Evolutionary conservation across 2,888 invertebrate species (phyloP).

Genomic region (Oasisia sp.): DNA sequence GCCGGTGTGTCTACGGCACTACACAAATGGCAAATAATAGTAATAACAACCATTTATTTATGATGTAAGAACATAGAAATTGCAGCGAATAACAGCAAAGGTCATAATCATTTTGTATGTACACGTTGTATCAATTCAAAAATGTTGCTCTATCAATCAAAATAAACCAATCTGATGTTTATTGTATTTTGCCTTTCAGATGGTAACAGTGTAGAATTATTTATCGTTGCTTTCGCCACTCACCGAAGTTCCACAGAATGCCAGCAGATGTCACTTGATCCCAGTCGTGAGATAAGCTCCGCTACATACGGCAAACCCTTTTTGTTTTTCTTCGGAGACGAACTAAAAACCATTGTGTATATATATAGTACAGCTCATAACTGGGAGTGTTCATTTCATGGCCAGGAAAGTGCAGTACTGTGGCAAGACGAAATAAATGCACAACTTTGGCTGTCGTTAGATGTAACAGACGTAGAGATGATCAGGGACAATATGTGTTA

Average conservation of each 20-base stretch:
- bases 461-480: not conserved
- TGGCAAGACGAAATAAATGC: not conserved
- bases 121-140: no score
- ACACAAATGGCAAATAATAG: no score
- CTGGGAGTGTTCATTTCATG: not conserved
- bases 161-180: no score
- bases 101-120: no score
- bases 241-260: not conserved
- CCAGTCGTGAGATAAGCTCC: not conserved
- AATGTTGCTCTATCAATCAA: no score
- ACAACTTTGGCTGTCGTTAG: not conserved
- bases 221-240: not conserved
- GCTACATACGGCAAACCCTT: not conserved
- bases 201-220: not conserved
- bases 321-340: not conserved
- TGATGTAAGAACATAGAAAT: no score
- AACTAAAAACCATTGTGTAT: not conserved
- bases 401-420: not conserved
- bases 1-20: no score
- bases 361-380: not conserved
- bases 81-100: no score
- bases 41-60: no score
- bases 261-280: not conserved
- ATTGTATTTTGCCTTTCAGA: no score
- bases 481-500: not conserved